Base-by-base conservation (phyloP, 2,888 invertebrate genomes). In the Gasteruption jaculator region DNA sequence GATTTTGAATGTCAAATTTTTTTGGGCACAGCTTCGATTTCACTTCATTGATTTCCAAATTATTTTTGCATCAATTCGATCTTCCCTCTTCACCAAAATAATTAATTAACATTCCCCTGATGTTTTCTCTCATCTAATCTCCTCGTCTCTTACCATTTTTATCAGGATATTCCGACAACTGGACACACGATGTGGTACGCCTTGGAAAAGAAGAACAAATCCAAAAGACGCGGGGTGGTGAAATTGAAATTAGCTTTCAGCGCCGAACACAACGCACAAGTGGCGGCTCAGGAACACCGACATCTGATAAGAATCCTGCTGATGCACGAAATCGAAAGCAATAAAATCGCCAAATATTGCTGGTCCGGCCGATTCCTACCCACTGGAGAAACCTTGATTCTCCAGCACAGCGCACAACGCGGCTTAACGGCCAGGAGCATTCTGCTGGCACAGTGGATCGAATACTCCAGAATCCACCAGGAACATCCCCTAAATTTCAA, bases 391-490 rank as follows among this genome's bases (percentile, higher is more conserved):
- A 85, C 86, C 0, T 81, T 97, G 26, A 76, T 96, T 5, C 85
- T 90, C 8, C 96, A 97, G 66, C 95, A 97, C 74, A 84, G 86
- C 30, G 91, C 93, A 5, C 96, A 97, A 71, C 91, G 95, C 53
- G 95, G 94, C 15, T 75, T 97, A 14, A 77, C 81, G 0, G 73
- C 74, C 19, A 75, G 76, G 4, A 85, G 86, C 63, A 81, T 84
- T 53, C 73, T 76, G 1, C 71, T 91, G 2, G 82, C 86, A 14
- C 83, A 87, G 67, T 91, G 88, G 86, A 74, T 82, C 26, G 88
- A 89, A 35, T 91, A 80, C 70, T 79, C 84, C 31, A 77, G 80
- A 14, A 79, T 90, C 40, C 90, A 91, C 56, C 76, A 81, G 56
- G 88, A 89, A 56, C 89, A 92, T 63, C 85, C 90, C 0, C 75